phyloP scores from a whole-genome alignment of 2,113 vertebrate genomes.

The Gnathonemus longibarbis region DNA sequence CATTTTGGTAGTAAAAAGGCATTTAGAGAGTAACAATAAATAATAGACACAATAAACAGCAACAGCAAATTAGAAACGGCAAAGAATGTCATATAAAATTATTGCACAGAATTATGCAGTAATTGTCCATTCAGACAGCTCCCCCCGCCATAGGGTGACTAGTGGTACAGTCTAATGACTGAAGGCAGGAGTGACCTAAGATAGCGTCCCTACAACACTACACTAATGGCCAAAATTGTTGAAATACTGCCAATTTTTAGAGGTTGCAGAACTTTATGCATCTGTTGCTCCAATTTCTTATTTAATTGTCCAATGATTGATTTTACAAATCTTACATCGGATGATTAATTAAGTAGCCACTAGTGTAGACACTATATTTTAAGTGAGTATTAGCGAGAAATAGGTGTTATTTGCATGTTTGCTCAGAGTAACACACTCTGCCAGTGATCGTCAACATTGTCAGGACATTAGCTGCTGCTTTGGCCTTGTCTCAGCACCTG shows the following conservation, averaged over 20 bases:
- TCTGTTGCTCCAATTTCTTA: too few relatives aligned
- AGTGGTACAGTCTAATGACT: neutral
- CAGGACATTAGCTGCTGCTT: neutral
- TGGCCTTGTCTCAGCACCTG: neutral
- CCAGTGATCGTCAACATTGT: neutral
- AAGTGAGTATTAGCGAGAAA: neutral
- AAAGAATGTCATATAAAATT: neutral
- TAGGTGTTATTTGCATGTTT: neutral
- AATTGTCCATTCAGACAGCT: neutral
- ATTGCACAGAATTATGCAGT: neutral
- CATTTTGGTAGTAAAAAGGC: neutral
- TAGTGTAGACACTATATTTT: neutral
- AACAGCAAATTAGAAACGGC: neutral
- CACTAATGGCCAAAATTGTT: neutral
- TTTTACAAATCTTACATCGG: neutral
- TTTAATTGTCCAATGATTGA: too few relatives aligned
- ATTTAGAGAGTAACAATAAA: neutral
- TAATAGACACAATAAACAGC: neutral
- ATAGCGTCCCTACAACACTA: neutral
- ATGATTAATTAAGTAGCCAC: neutral
- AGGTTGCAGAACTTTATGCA: too few relatives aligned
- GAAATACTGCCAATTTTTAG: too few relatives aligned
- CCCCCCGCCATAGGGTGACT: neutral
- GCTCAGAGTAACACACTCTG: neutral
- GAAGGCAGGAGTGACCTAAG: neutral